phyloP scores from a whole-genome alignment of 2,797 vertebrate genomes.

The Spinus pinus region DNA sequence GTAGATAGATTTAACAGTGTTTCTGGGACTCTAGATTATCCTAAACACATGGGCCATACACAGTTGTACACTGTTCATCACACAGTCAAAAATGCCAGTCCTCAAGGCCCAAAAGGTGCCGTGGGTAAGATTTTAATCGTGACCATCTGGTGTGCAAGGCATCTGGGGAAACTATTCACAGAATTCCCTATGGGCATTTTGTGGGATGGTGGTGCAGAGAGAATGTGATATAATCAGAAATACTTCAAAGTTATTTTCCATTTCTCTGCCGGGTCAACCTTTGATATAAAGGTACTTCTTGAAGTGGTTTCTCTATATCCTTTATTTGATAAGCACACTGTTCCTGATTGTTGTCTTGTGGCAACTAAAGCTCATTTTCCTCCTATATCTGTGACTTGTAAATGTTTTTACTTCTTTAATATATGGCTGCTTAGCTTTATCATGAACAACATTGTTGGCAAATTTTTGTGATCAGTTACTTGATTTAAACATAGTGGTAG shows the following conservation, averaged over 20 bases:
- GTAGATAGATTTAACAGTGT: background rate
- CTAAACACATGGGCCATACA: background rate
- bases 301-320: background rate
- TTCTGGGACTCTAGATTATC: background rate
- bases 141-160: slow-evolving; percentile 33
- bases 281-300: background rate
- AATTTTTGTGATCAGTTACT: background rate
- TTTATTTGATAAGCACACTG: background rate
- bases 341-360: background rate
- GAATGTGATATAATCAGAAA: background rate
- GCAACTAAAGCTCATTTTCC: background rate
- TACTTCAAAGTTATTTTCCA: background rate
- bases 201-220: background rate
- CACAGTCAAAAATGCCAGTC: slow-evolving; percentile 10
- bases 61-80: background rate
- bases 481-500: background rate
- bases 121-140: slow-evolving; percentile 26
- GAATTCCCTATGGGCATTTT: slow-evolving; percentile 23
- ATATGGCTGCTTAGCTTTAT: background rate
- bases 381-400: background rate
- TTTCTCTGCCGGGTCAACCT: background rate
- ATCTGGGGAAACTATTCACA: slow-evolving; percentile 34
- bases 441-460: background rate
- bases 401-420: background rate
- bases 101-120: slow-evolving; percentile 4